Percentiles rank a stretch among this genome's conserved stretches.
Evolutionary conservation across 2,888 invertebrate species (phyloP).

Genomic region (Acrobeloides nanus): DNA sequence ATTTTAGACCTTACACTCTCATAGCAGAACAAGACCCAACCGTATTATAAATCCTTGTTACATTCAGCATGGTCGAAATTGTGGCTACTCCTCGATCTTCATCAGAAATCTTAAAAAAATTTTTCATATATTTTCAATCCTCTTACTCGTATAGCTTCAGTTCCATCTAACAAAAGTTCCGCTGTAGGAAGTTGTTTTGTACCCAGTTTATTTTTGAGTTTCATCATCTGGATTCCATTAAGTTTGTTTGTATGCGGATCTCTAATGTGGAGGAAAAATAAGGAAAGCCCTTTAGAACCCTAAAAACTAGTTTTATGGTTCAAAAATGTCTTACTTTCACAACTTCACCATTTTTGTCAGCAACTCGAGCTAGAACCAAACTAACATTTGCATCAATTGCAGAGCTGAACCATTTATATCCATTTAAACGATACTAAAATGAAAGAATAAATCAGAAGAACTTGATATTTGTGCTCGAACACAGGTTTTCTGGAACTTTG

Average conservation of each 20-base stretch:
- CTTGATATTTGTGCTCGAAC: too few species aligned
- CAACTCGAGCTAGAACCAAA: constrained; percentile 60
- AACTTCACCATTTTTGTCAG: too few species aligned
- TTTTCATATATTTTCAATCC: too few species aligned
- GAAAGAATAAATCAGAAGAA: too few species aligned
- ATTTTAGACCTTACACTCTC: too few species aligned
- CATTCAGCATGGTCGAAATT: constrained; percentile 60
- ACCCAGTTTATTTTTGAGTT: constrained; percentile 61
- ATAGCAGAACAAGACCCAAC: too few species aligned
- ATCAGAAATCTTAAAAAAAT: constrained; percentile 54
- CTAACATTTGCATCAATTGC: constrained; percentile 62
- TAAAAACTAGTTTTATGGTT: constrained; percentile 34
- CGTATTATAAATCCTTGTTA: constrained; percentile 61
- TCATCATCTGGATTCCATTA: constrained; percentile 60
- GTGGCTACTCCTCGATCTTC: constrained; percentile 59
- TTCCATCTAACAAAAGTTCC: constrained; percentile 60
- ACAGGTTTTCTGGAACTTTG: too few species aligned
- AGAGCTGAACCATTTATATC: constrained; percentile 63
- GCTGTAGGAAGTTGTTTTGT: constrained; percentile 62
- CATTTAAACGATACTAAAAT: constrained; percentile 56
- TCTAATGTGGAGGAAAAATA: constrained; percentile 59
- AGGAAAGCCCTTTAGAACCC: constrained; percentile 58
- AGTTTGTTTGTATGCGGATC: constrained; percentile 54
- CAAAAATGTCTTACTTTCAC: too few species aligned
- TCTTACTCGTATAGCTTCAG: constrained; percentile 30